Evolutionary conservation across 2,888 invertebrate genomes (phyloP).

Genomic region (Hirtodrosophila cameraria): DNA sequence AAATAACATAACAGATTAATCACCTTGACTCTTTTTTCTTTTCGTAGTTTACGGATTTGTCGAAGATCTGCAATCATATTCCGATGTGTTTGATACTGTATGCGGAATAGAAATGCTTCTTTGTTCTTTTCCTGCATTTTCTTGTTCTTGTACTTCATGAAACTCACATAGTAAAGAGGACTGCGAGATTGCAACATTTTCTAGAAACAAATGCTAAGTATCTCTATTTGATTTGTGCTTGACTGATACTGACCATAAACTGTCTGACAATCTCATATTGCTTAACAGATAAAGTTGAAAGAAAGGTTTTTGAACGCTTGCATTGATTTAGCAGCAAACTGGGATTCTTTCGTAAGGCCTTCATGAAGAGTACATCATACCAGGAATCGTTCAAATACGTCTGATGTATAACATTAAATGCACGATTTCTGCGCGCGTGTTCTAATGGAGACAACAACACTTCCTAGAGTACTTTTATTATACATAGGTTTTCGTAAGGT

Average conservation of each 20-base stretch:
- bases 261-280: constrained; percentile 73
- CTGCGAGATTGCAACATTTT: constrained; percentile 81
- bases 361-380: constrained; percentile 78
- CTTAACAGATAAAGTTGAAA: constrained; percentile 48
- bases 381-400: constrained; percentile 78
- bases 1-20: too few relatives aligned
- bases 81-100: too few relatives aligned
- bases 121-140: constrained; percentile 55
- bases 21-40: constrained; percentile 63
- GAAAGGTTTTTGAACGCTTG: constrained; percentile 57
- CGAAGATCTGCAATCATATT: constrained; percentile 75
- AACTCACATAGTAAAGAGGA: constrained; percentile 76
- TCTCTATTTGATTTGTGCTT: not conserved
- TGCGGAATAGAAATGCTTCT: constrained; percentile 68
- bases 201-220: constrained; percentile 38
- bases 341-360: constrained; percentile 64
- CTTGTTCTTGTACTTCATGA: constrained; percentile 67
- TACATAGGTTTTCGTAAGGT: too few relatives aligned
- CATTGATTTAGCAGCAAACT: constrained; percentile 68
- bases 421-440: constrained; percentile 69
- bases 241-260: constrained; percentile 64
- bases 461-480: constrained; percentile 52
- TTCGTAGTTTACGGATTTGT: constrained; percentile 63
- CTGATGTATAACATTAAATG: constrained; percentile 76
- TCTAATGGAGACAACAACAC: constrained; percentile 74